These are phyloP conservation scores for Cheilinus undulatus DNA, from an alignment of 2,113 vertebrate species.

Conservation along the genomic window DNA sequence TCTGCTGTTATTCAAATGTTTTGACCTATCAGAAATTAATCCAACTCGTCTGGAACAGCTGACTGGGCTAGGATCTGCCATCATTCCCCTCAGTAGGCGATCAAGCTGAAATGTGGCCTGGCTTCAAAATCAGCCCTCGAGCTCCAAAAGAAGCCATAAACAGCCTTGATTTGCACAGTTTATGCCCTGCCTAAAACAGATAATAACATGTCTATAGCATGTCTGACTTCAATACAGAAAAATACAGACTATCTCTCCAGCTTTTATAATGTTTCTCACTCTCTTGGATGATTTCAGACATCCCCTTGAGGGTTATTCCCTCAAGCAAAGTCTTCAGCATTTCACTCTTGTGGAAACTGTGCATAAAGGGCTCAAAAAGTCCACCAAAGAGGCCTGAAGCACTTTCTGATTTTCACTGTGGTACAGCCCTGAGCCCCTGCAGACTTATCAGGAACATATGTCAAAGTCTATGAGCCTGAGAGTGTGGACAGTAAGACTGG, in stretches of 20 bases:
- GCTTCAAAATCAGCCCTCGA: too few species aligned
- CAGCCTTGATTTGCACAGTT: too few species aligned
- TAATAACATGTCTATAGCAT: too few species aligned
- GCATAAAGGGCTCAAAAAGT: constrained; percentile 55
- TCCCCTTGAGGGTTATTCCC: constrained; percentile 40
- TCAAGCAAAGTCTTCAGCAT: constrained; percentile 45
- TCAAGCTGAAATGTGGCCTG: too few species aligned
- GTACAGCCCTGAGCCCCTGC: constrained; percentile 22
- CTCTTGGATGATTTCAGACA: constrained; percentile 9
- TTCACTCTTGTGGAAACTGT: constrained; percentile 51
- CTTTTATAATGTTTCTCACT: not conserved
- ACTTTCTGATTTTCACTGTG: constrained; percentile 50
- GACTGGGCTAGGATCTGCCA: too few species aligned
- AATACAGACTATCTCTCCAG: not conserved
- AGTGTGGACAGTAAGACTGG: constrained; percentile 26
- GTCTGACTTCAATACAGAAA: too few species aligned
- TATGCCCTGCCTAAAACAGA: too few species aligned
- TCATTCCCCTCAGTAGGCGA: too few species aligned
- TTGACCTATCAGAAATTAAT: too few species aligned
- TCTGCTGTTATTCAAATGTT: too few species aligned
- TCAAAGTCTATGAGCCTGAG: constrained; percentile 46
- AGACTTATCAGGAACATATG: constrained; percentile 46
- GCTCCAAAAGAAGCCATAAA: too few species aligned
- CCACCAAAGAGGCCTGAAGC: constrained; percentile 50
- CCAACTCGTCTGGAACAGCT: too few species aligned